Conservation (phyloP, 2,113 vertebrate genomes). For the Salvator merianae region DNA sequence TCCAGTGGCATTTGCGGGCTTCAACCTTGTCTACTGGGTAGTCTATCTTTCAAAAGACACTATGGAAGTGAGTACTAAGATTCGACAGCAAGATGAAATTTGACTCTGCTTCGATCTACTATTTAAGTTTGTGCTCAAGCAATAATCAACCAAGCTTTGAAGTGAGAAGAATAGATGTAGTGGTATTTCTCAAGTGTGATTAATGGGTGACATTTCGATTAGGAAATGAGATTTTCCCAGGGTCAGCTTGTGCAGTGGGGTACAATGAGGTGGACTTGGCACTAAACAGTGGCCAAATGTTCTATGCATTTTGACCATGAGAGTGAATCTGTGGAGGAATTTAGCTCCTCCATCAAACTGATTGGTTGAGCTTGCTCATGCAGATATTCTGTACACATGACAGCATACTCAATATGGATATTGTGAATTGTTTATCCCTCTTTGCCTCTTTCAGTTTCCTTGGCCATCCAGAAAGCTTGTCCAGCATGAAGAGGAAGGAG, state of each 20-base stretch:
- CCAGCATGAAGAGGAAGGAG: not conserved
- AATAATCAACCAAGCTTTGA: not conserved
- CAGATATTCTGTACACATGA: no score
- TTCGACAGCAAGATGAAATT: slow-evolving; percentile 27
- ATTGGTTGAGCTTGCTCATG: not conserved
- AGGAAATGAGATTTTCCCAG: no score
- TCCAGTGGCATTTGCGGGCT: slow-evolving; percentile 92
- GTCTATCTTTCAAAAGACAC: slow-evolving; percentile 97
- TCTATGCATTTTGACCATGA: no score
- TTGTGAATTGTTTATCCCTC: no score
- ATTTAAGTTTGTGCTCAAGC: slow-evolving; percentile 12
- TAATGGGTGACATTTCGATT: no score
- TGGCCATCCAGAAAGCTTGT: not conserved
- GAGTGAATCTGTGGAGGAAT: not conserved
- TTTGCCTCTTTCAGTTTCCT: not conserved
- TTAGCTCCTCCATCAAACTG: not conserved
- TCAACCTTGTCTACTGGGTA: slow-evolving; percentile 96
- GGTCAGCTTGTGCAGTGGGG: no score
- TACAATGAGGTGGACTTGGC: no score
- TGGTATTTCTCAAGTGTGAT: no score
- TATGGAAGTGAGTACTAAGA: slow-evolving; percentile 86
- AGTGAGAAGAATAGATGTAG: not conserved
- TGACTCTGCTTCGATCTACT: not conserved
- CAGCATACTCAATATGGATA: no score
- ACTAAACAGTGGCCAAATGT: no score